A percentile compares a stretch with the other conserved stretches of the same genome.
Conservation (phyloP, 2,797 vertebrate genomes). For the Neopelma chrysocephalum region DNA sequence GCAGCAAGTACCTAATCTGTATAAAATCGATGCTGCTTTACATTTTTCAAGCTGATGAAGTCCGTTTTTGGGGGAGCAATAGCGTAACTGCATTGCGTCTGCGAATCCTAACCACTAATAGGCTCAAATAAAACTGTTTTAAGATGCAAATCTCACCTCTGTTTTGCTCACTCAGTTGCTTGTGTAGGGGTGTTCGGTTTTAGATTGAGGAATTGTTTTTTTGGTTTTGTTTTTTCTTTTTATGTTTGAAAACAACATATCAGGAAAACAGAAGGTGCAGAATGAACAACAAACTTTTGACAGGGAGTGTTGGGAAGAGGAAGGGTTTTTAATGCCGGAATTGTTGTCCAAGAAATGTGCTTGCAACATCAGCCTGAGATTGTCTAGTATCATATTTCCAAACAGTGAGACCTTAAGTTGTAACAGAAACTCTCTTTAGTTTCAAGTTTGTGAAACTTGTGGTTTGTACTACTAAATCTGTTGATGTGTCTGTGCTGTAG, state of each 20-base stretch:
- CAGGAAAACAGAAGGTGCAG: not conserved
- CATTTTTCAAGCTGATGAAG: not conserved
- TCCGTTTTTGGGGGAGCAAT: accelerated
- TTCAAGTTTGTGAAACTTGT: not conserved
- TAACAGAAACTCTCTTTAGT: not conserved
- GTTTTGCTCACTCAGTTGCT: not conserved
- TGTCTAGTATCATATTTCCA: not conserved
- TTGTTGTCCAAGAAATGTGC: not conserved
- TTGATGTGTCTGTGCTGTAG: not conserved
- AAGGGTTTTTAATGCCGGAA: not conserved
- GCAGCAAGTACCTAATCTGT: not conserved
- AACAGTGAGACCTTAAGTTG: not conserved
- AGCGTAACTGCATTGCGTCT: not conserved
- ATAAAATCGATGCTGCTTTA: not conserved
- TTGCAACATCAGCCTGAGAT: not conserved
- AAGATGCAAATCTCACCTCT: not conserved
- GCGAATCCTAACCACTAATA: not conserved
- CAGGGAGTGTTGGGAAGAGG: not conserved
- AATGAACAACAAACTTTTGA: not conserved
- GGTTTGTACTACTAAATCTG: not conserved
- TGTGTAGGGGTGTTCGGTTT: not conserved
- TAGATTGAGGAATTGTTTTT: not conserved
- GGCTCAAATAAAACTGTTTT: not conserved
- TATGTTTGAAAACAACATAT: not conserved
- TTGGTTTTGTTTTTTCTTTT: not conserved